Percentiles rank a stretch among this genome's conserved stretches.
These are phyloP conservation scores for Caloenas nicobarica DNA, from an alignment of 2,113 vertebrate genomes.

Conservation along the genomic window DNA sequence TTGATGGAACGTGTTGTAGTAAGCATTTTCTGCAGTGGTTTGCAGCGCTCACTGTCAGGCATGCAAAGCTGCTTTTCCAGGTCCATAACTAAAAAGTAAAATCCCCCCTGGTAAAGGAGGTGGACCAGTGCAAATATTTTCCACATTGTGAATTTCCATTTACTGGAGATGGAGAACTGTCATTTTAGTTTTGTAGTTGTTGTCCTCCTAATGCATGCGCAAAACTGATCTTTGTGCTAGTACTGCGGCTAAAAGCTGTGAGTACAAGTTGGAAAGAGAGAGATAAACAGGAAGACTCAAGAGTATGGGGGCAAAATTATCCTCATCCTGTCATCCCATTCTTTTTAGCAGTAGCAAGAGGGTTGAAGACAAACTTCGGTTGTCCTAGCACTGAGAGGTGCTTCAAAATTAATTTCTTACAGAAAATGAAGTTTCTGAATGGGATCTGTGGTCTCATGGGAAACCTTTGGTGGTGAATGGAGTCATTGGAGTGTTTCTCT, in stretches of 20 bases:
- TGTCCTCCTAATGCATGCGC: neutral
- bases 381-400: neutral
- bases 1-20: neutral
- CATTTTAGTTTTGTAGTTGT: neutral
- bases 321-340: neutral
- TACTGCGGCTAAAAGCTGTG: neutral
- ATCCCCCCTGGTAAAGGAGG: neutral
- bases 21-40: neutral
- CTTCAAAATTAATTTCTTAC: neutral
- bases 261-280: neutral
- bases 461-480: neutral
- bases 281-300: neutral
- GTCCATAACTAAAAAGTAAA: neutral
- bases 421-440: neutral
- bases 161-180: neutral
- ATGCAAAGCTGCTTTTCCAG: neutral
- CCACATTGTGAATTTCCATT: neutral
- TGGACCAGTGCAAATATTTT: neutral
- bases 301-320: neutral
- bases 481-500: neutral
- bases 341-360: neutral
- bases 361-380: rapidly evolving
- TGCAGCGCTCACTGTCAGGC: neutral
- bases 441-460: neutral
- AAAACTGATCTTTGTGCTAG: neutral